Percentiles rank a stretch among this genome's conserved stretches.
Conservation (phyloP, 1,140 invertebrate species). For the Pygmarrhopalites habei region DNA sequence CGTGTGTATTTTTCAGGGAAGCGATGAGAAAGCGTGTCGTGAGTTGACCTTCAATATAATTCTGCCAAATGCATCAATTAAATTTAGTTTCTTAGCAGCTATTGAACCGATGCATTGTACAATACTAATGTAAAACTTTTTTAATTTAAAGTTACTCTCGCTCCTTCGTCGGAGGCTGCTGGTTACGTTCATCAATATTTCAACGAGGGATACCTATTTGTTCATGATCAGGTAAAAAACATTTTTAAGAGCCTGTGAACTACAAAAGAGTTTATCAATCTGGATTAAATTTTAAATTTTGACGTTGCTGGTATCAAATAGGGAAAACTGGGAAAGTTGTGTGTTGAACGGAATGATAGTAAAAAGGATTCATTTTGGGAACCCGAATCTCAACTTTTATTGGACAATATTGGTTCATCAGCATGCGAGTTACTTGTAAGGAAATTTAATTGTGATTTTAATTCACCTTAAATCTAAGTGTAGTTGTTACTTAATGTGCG, state of each 20-base stretch:
- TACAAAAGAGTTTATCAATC: neutral
- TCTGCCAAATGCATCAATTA: too few relatives aligned
- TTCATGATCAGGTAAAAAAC: slow-evolving; percentile 37
- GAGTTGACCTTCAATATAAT: too few relatives aligned
- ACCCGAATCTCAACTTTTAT: slow-evolving; percentile 37
- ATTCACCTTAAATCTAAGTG: too few relatives aligned
- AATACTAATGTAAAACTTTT: too few relatives aligned
- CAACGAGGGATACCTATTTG: slow-evolving; percentile 66
- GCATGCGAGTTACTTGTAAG: slow-evolving; percentile 39
- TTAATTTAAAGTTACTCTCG: too few relatives aligned
- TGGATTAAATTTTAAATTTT: slow-evolving; percentile 1
- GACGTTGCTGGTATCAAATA: neutral
- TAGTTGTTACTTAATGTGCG: too few relatives aligned
- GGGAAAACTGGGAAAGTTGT: slow-evolving; percentile 37
- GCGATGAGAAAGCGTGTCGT: slow-evolving; percentile 78
- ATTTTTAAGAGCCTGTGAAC: neutral
- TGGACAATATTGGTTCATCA: slow-evolving; percentile 41
- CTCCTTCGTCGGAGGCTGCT: slow-evolving; percentile 51
- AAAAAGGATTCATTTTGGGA: slow-evolving; percentile 33
- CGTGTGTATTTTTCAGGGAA: too few relatives aligned
- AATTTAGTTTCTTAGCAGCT: too few relatives aligned
- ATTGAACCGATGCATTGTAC: too few relatives aligned
- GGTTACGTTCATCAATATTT: slow-evolving; percentile 56
- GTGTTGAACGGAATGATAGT: slow-evolving; percentile 35
- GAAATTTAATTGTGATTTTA: too few relatives aligned